Percentiles rank a stretch among this genome's conserved stretches.
Evolutionary conservation across 2,888 invertebrate species (phyloP).

Genomic region (Alloscopus bannaensis): DNA sequence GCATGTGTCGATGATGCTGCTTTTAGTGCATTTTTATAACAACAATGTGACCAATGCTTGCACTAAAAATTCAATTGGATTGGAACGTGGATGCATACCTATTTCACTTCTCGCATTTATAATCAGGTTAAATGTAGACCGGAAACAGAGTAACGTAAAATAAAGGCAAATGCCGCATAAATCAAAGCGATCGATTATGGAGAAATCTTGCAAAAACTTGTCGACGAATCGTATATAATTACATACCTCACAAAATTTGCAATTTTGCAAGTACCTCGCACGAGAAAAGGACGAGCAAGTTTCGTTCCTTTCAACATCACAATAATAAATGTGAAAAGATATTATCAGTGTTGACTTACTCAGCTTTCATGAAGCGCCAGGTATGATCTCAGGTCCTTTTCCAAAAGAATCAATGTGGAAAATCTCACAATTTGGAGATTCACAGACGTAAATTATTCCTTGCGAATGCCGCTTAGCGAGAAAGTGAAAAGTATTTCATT

Average conservation of each 20-base stretch:
- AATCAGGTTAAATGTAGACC: constrained; percentile 46
- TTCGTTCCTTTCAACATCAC: too few species aligned
- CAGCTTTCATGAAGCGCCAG: constrained; percentile 68
- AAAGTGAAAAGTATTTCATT: too few species aligned
- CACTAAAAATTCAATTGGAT: constrained; percentile 32
- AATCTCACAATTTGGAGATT: background rate
- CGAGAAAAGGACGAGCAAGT: too few species aligned
- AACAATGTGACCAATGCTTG: constrained; percentile 19
- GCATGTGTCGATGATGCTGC: background rate
- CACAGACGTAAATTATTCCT: too few species aligned
- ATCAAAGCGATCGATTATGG: background rate
- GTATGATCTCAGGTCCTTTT: constrained; percentile 20
- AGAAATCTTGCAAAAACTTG: too few species aligned
- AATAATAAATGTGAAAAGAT: too few species aligned
- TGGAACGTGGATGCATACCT: constrained; percentile 1
- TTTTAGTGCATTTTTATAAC: background rate
- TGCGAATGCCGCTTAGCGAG: too few species aligned
- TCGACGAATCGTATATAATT: too few species aligned
- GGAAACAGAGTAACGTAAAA: constrained; percentile 49
- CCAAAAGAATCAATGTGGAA: constrained; percentile 12
- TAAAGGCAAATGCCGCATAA: background rate
- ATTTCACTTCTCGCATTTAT: background rate
- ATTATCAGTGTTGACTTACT: constrained; percentile 63
- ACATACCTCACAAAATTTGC: too few species aligned
- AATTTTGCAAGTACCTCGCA: too few species aligned